Evolutionary conservation across 2,797 vertebrate species (phyloP).

Genomic region (Linurgus olivaceus): DNA sequence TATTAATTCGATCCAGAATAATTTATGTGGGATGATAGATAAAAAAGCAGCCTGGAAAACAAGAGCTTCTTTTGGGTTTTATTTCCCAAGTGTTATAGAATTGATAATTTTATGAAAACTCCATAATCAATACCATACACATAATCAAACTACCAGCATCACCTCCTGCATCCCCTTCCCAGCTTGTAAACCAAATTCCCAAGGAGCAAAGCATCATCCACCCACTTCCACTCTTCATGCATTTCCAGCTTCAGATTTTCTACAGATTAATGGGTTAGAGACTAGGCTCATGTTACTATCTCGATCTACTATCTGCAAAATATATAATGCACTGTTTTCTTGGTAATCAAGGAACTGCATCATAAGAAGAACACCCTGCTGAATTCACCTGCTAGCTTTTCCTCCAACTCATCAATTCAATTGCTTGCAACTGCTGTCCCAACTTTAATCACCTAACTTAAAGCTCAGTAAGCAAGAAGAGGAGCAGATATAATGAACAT

Average conservation of each 20-base stretch:
- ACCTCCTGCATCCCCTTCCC: background rate
- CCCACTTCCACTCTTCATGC: background rate
- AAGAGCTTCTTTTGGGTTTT: background rate
- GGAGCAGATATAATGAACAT: background rate
- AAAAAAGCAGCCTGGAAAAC: background rate
- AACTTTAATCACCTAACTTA: background rate
- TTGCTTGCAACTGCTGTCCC: background rate
- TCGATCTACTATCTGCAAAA: background rate
- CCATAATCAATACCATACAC: background rate
- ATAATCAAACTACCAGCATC: background rate
- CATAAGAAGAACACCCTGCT: background rate
- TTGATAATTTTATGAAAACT: background rate
- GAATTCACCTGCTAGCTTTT: slow-evolving; percentile 38
- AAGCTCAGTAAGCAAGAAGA: background rate
- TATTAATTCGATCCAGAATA: background rate
- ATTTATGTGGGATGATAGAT: background rate
- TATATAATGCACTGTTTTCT: background rate
- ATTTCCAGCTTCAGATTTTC: background rate
- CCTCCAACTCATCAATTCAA: slow-evolving; percentile 32
- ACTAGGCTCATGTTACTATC: rapidly evolving
- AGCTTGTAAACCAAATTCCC: background rate
- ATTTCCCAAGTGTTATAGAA: background rate
- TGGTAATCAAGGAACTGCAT: background rate
- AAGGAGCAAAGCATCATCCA: background rate
- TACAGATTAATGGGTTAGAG: background rate